Base-by-base conservation (phyloP, 2,113 vertebrate genomes). In the Mesocricetus auratus region DNA sequence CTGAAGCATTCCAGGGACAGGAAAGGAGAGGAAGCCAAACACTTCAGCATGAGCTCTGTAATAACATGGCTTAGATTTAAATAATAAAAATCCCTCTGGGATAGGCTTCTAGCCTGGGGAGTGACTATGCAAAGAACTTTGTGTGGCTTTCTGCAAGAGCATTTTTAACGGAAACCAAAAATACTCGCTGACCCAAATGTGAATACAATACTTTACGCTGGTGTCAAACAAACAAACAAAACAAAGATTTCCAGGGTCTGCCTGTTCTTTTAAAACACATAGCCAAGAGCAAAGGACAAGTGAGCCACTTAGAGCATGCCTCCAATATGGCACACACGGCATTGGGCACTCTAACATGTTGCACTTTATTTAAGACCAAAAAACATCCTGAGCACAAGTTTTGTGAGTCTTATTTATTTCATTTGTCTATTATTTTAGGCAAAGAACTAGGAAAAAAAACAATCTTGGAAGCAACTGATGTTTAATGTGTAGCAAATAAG, bases 51-150 rank as follows among this genome's bases (percentile, higher is more conserved):
- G 92, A 94, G 56, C 75, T 64, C 0, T 5, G 42, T 96, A 96
- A 97, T 95, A 83, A 92, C 82, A 94, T 96, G 90, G 91, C 82
- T 97, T 94, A 86, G 92, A 96, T 96, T 97, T 97, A 97, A 97
- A 94, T 96, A 97, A 97, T 94, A 92, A 96, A 94, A 94, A 97
- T 66, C 94, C 94, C 92, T 96, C 89, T 47, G 95, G 96, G 97
- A 96, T 69, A 91, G 62, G 62, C 78, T 95, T 88, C 78, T 96
- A 90, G 90, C 86, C 95, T 92, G 68, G 92, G 96, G 95, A 97
- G 86, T 95, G 73, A 96, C 96, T 93, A 96, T 95, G 92, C 86
- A 96, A 96, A 98, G 79, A 81, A 96, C 36, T 75, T 90, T 91
- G 85, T 96, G 88, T 91, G 82, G 78, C 73, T 96, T 97, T 94